Base-by-base conservation (phyloP, 2,797 vertebrate genomes). In the Aphelocoma californica region DNA sequence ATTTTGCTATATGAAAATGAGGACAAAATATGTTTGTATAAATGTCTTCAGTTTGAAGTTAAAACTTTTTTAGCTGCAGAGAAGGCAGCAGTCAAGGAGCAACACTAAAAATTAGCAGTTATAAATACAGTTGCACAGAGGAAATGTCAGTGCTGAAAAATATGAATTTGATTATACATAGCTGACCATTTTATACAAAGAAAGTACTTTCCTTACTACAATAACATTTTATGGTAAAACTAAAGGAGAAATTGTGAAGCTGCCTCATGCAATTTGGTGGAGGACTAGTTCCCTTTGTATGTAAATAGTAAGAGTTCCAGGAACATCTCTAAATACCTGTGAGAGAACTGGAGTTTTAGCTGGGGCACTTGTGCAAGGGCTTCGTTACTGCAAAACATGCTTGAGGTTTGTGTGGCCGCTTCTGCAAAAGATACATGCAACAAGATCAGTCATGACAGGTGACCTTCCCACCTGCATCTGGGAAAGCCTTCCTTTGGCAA, bases 401-500 rank as follows among this genome's bases (percentile, higher is more conserved):
- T 44, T 10, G 7, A 44, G 31, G 10, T 26, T 73, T 60, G 11
- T n/a, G 23, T 70, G 19, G 12, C 26, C 6, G 57, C 10, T 36
- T 48, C 36, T 60, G 36, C 25, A 32, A 54, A 53, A 45, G 29
- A 17, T 5, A 0, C 2, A 2, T 44, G 28, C 19, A 50, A 2
- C 13, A 28, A 80, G 36, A 40, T 53, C 1, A 3, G 0, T 29
- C 0, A 0, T 9, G 8, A 19, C 10, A 15, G 20, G 14, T 40
- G 29, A n/a, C 9, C 18, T 72, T 94, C 9, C 31, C 31, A 44
- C 5, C 26, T 72, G 9, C 1, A 1, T 36, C 42, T 61, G 31
- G 42, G 57, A 74, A 29, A 67, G 6, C 10, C 34, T 81, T 34
- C 10, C 7, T 57, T 53, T 57, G 16, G 3, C 36, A 69, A n/a